Evolutionary conservation across 2,113 vertebrate species (phyloP).

Genomic region (Ariopsis seemanni): DNA sequence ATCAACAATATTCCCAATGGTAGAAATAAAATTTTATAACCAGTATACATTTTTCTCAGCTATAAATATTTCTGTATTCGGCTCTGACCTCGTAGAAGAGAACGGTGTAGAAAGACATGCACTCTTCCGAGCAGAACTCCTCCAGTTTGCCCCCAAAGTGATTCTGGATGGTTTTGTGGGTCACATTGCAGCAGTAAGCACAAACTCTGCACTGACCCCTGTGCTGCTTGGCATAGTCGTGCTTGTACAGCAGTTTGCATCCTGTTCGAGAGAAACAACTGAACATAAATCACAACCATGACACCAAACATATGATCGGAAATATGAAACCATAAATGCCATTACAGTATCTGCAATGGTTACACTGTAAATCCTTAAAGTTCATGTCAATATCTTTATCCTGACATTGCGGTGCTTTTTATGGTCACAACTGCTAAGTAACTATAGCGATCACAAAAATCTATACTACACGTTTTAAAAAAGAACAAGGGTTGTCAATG

Average conservation of each 20-base stretch:
- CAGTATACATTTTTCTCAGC: not conserved
- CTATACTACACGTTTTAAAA: not conserved
- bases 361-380: not conserved
- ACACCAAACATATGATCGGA: not conserved
- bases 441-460: not conserved
- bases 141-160: slow-evolving; percentile 87
- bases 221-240: slow-evolving; percentile 81
- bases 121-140: slow-evolving; percentile 93
- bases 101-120: slow-evolving; percentile 94
- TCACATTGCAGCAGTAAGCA: slow-evolving; percentile 87
- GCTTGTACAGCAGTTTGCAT: slow-evolving; percentile 89
- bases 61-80: not conserved
- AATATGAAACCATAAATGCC: not conserved
- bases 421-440: not conserved
- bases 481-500: not conserved
- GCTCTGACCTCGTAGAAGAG: slow-evolving; percentile 86
- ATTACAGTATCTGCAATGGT: not conserved
- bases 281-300: not conserved
- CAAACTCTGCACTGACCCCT: slow-evolving; percentile 84
- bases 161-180: slow-evolving; percentile 85
- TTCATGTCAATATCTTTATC: not conserved
- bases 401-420: not conserved
- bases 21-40: not conserved
- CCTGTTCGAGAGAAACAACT: slow-evolving; percentile 65
- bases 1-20: not conserved